Evolutionary conservation across 2,113 vertebrate genomes (phyloP).

Genomic region (Lepisosteus osseus): DNA sequence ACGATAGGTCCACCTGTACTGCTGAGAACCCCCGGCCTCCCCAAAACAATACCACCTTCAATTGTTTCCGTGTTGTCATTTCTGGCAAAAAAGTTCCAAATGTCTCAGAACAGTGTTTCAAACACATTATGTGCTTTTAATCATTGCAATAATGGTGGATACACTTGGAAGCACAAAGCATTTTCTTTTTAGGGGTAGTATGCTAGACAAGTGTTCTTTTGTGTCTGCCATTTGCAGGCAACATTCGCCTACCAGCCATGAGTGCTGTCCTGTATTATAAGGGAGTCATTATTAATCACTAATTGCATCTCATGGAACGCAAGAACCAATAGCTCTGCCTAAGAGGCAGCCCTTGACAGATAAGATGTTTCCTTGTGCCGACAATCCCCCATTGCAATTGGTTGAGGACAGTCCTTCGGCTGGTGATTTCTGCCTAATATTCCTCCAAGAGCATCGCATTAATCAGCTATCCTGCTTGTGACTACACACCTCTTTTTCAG

Average conservation of each 20-base stretch:
- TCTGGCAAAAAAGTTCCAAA: no score
- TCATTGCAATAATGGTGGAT: no score
- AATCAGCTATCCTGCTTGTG: neutral
- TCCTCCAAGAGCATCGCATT: neutral
- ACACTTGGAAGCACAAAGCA: neutral
- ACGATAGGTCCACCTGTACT: slow-evolving; percentile 24
- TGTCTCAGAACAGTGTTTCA: no score
- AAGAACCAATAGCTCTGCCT: neutral
- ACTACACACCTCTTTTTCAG: neutral
- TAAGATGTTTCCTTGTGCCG: neutral
- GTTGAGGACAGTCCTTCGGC: neutral
- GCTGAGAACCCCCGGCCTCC: neutral
- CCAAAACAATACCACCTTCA: no score
- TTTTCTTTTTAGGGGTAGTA: neutral
- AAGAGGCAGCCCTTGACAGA: slow-evolving; percentile 7
- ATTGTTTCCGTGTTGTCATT: no score
- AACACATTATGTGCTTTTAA: no score
- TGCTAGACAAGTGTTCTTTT: neutral
- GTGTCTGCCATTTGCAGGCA: neutral
- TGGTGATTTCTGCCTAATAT: neutral
- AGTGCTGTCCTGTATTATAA: slow-evolving; percentile 1
- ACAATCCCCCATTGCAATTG: neutral
- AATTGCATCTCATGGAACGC: slow-evolving; percentile 1
- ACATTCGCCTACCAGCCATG: neutral
- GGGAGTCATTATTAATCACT: slow-evolving; percentile 2